Percentiles rank a stretch among this genome's conserved stretches.
Evolutionary conservation across 2,888 invertebrate species (phyloP).

Genomic region (Ochropleura plecta): DNA sequence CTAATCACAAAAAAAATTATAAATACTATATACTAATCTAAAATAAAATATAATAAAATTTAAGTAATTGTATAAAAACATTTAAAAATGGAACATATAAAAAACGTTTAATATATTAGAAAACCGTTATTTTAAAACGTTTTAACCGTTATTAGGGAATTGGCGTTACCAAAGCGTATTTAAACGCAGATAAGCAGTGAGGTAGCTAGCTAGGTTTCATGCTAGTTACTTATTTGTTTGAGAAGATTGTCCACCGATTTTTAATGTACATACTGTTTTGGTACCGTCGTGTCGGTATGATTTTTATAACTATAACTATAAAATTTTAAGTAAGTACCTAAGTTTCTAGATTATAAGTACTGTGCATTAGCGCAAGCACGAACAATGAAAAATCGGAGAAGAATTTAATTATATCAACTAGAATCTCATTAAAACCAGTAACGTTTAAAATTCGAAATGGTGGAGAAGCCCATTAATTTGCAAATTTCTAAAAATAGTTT

Average conservation of each 20-base stretch:
- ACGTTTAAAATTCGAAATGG: not conserved
- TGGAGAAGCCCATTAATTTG: conserved; percentile 8
- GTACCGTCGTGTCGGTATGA: not conserved
- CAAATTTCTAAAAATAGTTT: not conserved
- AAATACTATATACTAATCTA: no score
- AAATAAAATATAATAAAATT: conserved; percentile 6
- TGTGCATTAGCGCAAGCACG: conserved; percentile 1
- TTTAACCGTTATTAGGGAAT: conserved; percentile 17
- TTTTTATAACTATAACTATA: not conserved
- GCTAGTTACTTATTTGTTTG: conserved; percentile 1
- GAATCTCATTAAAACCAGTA: conserved; percentile 7
- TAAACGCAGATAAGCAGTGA: conserved; percentile 27
- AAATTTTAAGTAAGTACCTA: not conserved
- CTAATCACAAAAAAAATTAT: conserved; percentile 2
- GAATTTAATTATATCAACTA: not conserved
- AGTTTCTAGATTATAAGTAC: conserved; percentile 6
- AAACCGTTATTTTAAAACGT: conserved; percentile 4
- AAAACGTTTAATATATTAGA: not conserved
- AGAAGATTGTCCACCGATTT: not conserved
- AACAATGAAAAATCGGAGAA: not conserved
- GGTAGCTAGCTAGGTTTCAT: conserved; percentile 35
- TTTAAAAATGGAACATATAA: not conserved
- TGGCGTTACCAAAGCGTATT: conserved; percentile 19
- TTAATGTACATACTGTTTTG: not conserved
- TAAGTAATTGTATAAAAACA: not conserved